These are phyloP conservation scores for Stenopsyche tienmushanensis DNA, from an alignment of 1,140 invertebrate genomes.

Conservation along the genomic window DNA sequence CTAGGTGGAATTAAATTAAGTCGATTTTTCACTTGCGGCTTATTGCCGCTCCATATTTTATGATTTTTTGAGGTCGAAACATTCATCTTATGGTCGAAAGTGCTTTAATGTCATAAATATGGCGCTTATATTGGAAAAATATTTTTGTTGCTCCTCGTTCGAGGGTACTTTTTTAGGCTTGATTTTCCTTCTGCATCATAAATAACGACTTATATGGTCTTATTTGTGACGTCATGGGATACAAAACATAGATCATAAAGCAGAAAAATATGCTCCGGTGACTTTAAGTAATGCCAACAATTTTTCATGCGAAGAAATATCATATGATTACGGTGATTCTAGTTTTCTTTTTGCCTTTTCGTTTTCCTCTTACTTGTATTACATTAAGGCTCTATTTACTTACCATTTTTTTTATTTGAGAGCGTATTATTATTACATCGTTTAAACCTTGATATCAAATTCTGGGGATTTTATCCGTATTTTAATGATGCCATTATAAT, in stretches of 20 bases:
- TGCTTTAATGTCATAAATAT: too few species aligned
- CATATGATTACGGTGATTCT: constrained; percentile 21
- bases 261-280: constrained; percentile 24
- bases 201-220: constrained; percentile 24
- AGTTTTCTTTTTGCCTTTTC: constrained; percentile 15
- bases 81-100: too few species aligned
- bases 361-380: constrained; percentile 4
- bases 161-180: neutral
- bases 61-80: too few species aligned
- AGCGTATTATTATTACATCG: constrained; percentile 5
- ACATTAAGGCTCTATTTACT: constrained; percentile 11
- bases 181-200: neutral
- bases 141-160: neutral
- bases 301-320: constrained; percentile 32
- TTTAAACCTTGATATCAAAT: neutral
- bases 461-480: neutral
- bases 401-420: constrained; percentile 8
- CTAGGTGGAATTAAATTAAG: too few species aligned
- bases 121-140: neutral
- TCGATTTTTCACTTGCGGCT: too few species aligned
- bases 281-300: constrained; percentile 26
- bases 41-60: too few species aligned
- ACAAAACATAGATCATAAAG: constrained; percentile 21
- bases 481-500: neutral
- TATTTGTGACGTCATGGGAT: constrained; percentile 28